Percentiles rank a stretch among this genome's conserved stretches.
These are phyloP conservation scores for Drosophila austrosaltans DNA, from an alignment of 2,888 invertebrate genomes.

Conservation along the genomic window DNA sequence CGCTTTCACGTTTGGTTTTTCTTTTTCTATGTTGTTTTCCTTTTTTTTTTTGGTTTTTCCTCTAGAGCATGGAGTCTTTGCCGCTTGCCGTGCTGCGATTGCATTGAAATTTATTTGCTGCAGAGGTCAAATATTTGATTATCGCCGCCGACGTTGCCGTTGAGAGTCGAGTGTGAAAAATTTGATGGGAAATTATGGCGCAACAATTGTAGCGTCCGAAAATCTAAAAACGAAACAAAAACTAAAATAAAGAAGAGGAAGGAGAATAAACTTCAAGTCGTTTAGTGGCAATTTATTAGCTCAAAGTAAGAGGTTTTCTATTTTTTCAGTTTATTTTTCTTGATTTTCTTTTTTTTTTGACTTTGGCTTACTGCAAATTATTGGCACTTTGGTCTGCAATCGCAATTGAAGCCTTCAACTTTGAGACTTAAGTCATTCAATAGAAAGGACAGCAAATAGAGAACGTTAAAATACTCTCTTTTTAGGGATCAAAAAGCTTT, in stretches of 20 bases:
- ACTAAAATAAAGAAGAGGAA: constrained; percentile 16
- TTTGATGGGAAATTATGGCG: constrained; percentile 78
- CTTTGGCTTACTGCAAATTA: constrained; percentile 56
- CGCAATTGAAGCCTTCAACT: constrained; percentile 30
- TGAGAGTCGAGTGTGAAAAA: constrained; percentile 68
- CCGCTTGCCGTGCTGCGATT: constrained; percentile 52
- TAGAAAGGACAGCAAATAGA: background rate
- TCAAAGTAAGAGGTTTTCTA: constrained; percentile 72
- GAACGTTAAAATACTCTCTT: constrained; percentile 8
- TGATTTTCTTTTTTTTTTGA: constrained; percentile 53
- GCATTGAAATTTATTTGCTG: constrained; percentile 80
- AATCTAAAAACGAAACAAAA: background rate
- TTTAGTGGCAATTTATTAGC: constrained; percentile 75
- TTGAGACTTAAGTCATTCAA: constrained; percentile 19
- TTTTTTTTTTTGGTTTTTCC: constrained; percentile 43
- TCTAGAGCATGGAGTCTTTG: background rate
- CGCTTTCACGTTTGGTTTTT: constrained; percentile 66
- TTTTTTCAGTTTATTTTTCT: constrained; percentile 49
- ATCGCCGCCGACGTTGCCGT: constrained; percentile 62
- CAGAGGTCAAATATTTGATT: constrained; percentile 82
- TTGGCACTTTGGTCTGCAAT: constrained; percentile 64
- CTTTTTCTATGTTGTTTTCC: constrained; percentile 8
- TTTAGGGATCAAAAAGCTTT: background rate
- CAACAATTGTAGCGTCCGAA: constrained; percentile 70
- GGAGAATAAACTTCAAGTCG: constrained; percentile 52